Conservation (phyloP, 2,113 vertebrate genomes). For the Promerops cafer region DNA sequence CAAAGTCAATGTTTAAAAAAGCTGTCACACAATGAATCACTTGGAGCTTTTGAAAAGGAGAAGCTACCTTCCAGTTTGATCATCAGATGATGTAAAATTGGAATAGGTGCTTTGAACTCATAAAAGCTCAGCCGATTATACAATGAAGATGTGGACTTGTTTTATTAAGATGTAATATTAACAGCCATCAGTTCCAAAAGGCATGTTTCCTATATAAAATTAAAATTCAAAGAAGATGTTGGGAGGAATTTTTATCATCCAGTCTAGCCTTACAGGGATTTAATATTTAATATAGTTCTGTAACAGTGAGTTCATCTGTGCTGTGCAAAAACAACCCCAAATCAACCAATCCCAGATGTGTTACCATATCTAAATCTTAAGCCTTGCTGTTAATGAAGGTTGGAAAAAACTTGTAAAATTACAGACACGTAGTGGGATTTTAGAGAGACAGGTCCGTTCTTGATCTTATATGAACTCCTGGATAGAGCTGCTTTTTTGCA, state of each 20-base stretch:
- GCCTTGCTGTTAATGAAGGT: neutral
- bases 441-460: neutral
- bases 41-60: neutral
- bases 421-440: neutral
- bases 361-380: neutral
- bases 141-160: neutral
- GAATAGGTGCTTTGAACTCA: neutral
- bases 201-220: neutral
- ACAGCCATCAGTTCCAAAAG: neutral
- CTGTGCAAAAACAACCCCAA: neutral
- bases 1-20: neutral
- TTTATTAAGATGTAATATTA: neutral
- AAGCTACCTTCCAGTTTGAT: neutral
- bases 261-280: neutral
- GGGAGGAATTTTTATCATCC: neutral
- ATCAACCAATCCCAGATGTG: neutral
- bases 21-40: neutral
- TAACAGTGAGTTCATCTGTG: neutral
- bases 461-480: neutral
- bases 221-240: neutral
- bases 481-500: neutral
- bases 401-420: neutral
- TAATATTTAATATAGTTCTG: neutral
- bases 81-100: neutral
- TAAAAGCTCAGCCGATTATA: neutral